Evolutionary conservation across 2,888 invertebrate genomes (phyloP), one percentile per base, ranked within the genome.

Genomic region (Aporophyla nigra): DNA sequence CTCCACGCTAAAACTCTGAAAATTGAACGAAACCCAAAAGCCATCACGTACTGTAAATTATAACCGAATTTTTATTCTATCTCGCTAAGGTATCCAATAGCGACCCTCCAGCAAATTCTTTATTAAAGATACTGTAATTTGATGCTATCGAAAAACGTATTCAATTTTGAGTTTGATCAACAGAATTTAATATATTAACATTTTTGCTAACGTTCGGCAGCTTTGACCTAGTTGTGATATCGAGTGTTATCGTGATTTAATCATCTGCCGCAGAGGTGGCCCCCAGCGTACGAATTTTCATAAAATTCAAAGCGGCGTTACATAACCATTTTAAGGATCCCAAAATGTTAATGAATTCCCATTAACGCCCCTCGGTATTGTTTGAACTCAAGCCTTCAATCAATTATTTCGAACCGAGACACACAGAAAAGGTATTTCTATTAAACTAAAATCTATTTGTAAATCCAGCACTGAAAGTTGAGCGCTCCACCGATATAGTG

Each of bases 201-300:
- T 77, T 87, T 80, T 80, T 75, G 69, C 54, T 66, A 65, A 76
- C 59, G 61, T 82, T 83, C 49, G 65, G 49, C 67, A 14, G 63
- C 56, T 74, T 71, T 76, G 86, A 78, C 80, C 88, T 65, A 78
- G 62, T 80, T 84, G 54, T 74, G 62, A 72, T 66, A 56, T 71
- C 71, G 68, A 58, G 43, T 59, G 68, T 75, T 77, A 83, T 78
- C 85, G 85, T 73, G 80, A 74, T 82, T 75, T 65, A 76, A 85
- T 85, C 82, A 74, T 82, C 66, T 74, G 62, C 66, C 63, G 43
- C 54, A 49, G 65, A 62, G 71, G 59, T 33, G 27, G 62, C 16
- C 62, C 9, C 40, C 3, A 58, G 54, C 10, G 56, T 33, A 73
- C n/a, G 19, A 54, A 74, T 54, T 53, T 78, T 74, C 65, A 70